Conservation (phyloP, 1,140 invertebrate genomes). For the Dendrolimus kikuchii region DNA sequence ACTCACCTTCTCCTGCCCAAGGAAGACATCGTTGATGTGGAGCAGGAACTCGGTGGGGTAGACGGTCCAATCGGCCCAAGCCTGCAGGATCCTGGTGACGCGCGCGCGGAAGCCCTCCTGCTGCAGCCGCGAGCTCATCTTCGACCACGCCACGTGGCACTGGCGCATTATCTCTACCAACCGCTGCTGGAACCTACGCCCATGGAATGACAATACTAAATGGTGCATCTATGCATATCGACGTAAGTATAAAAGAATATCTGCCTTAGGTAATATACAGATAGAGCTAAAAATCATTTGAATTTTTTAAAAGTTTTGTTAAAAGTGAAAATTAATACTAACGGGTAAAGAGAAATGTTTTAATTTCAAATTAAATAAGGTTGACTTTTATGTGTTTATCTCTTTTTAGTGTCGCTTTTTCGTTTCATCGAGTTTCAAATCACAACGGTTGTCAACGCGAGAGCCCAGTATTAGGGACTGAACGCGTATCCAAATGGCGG, state of each 20-base stretch:
- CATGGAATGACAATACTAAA: neutral
- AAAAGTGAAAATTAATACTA: neutral
- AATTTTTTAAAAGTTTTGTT: neutral
- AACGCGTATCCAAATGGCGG: too few relatives aligned
- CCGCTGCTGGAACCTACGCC: slow-evolving; percentile 86
- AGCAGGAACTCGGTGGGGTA: slow-evolving; percentile 96
- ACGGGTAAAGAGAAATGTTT: too few relatives aligned
- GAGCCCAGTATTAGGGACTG: too few relatives aligned
- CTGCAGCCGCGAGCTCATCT: slow-evolving; percentile 88
- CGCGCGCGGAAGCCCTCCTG: slow-evolving; percentile 97
- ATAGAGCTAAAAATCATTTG: too few relatives aligned
- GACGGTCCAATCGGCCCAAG: slow-evolving; percentile 98
- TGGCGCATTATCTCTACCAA: slow-evolving; percentile 91
- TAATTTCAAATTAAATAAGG: too few relatives aligned
- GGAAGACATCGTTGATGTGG: slow-evolving; percentile 92
- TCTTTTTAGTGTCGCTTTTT: too few relatives aligned
- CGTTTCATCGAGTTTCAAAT: too few relatives aligned
- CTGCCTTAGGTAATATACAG: too few relatives aligned
- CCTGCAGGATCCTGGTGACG: slow-evolving; percentile 94
- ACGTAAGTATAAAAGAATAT: too few relatives aligned
- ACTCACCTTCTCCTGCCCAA: slow-evolving; percentile 43
- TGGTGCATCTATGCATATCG: too few relatives aligned
- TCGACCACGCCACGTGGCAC: slow-evolving; percentile 80
- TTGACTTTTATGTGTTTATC: too few relatives aligned
- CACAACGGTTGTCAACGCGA: too few relatives aligned